Evolutionary conservation across 1,140 invertebrate genomes (phyloP).

Genomic region (Drosophila ogumai): DNA sequence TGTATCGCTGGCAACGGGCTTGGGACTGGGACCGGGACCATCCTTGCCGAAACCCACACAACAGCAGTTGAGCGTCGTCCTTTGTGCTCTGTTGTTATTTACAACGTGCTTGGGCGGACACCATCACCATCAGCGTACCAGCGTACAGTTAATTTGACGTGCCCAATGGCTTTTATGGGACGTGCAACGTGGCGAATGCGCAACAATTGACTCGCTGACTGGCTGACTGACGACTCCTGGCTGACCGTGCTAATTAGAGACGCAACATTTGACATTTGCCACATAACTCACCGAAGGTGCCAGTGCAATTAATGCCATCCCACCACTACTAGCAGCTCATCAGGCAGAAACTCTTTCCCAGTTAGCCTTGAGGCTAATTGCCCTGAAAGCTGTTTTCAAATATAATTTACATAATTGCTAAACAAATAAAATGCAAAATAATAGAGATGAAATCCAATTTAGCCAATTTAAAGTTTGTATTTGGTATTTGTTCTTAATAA

Average conservation of each 20-base stretch:
- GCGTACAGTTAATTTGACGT: constrained; percentile 67
- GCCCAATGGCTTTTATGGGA: constrained; percentile 52
- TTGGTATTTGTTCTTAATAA: background rate
- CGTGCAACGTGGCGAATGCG: constrained; percentile 49
- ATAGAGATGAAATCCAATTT: background rate
- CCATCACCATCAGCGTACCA: constrained; percentile 34
- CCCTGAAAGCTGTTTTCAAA: background rate
- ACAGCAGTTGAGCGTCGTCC: constrained; percentile 34
- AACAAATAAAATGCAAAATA: background rate
- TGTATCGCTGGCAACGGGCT: constrained; percentile 13
- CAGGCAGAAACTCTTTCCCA: background rate
- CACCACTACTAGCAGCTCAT: background rate
- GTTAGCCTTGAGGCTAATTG: background rate
- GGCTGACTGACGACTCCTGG: constrained; percentile 28
- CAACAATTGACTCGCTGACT: constrained; percentile 59
- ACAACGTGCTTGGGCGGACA: constrained; percentile 59
- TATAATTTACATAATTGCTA: background rate
- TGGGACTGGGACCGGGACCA: no score
- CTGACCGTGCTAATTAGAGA: constrained; percentile 57
- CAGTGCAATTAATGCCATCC: constrained; percentile 14
- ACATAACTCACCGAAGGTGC: constrained; percentile 12
- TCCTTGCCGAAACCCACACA: constrained; percentile 4
- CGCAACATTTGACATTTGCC: constrained; percentile 40
- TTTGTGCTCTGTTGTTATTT: constrained; percentile 71
- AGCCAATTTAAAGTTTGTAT: background rate